Base-by-base conservation (phyloP, 2,888 invertebrate genomes). In the Chirona hameri region DNA sequence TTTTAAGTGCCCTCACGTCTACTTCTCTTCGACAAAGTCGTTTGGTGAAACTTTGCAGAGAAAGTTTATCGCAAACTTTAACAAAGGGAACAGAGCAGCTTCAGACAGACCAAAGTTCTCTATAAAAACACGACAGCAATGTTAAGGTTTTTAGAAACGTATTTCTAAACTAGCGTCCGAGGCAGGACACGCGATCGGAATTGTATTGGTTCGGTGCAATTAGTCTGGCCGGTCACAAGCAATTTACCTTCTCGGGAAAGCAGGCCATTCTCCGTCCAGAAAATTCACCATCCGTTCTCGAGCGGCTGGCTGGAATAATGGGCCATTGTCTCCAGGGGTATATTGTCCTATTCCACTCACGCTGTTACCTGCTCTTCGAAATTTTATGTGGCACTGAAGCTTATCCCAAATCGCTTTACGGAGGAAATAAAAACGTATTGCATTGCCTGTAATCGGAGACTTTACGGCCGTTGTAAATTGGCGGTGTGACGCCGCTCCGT, bases 371-470 rank as follows among this genome's bases (percentile, higher is more conserved):
- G 29, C 24, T 27, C 69, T 29, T 29, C 12, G 29, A 29, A 1
- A 29, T 69, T 69, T 69, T 69, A 69, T 69, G 69, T 69, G 69
- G 29, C 69, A 29, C 27, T 69, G 69, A 24, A 69, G 69, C 27
- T 69, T 69, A 69, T 69, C 69, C 60, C 69, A 69, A 69, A 69
- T 69, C 69, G 69, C 69, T 69, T 69, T 69, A 69, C 69, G 69
- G 69, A 69, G 69, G 69, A 14, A 27, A 69, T 69, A 69, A 69
- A 69, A 69, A 69, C 69, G 69, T 69, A 69, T 29, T 29, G 69
- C 69, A 69, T 29, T 29, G 69, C 27, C 69, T 69, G 69, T 69
- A 69, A 69, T 69, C n/a, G n/a, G 69, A 29, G 29, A 29, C 69
- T 69, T 69, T 27, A 69, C 69, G 69, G 69, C 29, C 27, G 69